Conservation (phyloP, 2,113 vertebrate genomes). For the Chascanopsetta lugubris region DNA sequence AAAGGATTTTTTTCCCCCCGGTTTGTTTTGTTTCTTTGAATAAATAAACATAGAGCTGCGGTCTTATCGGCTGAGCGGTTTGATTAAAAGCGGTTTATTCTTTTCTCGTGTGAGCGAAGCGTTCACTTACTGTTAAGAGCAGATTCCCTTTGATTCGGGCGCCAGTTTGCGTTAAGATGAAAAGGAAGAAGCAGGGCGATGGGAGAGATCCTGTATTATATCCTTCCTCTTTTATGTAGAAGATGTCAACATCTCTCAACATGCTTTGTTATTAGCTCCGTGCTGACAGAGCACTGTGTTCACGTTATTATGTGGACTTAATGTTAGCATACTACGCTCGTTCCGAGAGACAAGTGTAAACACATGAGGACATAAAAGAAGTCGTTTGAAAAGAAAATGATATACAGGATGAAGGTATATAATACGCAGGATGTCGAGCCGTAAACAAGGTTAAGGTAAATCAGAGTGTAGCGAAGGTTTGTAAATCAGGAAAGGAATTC, state of each 20-base stretch:
- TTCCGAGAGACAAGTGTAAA: conserved; percentile 5
- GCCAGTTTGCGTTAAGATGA: conserved; percentile 52
- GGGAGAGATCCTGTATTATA: conserved; percentile 21
- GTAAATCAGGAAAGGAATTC: too few species aligned
- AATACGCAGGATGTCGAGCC: neutral
- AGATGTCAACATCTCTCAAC: conserved; percentile 21
- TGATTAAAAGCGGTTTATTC: conserved; percentile 42
- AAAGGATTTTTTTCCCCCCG: too few species aligned
- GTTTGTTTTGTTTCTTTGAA: neutral
- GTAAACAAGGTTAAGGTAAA: neutral
- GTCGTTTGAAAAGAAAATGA: neutral
- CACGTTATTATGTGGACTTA: conserved; percentile 13
- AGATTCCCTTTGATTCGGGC: conserved; percentile 25
- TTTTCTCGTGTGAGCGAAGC: conserved; percentile 18
- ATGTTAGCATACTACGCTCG: conserved; percentile 17
- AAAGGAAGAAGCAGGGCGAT: conserved; percentile 1
- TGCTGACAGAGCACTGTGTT: conserved; percentile 15
- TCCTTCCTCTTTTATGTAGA: conserved; percentile 24
- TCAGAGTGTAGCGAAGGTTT: neutral
- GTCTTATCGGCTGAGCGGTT: conserved; percentile 19
- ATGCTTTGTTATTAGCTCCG: conserved; percentile 11
- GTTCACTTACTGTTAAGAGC: conserved; percentile 39
- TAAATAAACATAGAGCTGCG: conserved; percentile 4
- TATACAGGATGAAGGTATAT: neutral
- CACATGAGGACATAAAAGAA: conserved; percentile 6